phyloP scores from a whole-genome alignment of 53 echinoderm and acorn worm species.

The Mesocentrotus franciscanus region DNA sequence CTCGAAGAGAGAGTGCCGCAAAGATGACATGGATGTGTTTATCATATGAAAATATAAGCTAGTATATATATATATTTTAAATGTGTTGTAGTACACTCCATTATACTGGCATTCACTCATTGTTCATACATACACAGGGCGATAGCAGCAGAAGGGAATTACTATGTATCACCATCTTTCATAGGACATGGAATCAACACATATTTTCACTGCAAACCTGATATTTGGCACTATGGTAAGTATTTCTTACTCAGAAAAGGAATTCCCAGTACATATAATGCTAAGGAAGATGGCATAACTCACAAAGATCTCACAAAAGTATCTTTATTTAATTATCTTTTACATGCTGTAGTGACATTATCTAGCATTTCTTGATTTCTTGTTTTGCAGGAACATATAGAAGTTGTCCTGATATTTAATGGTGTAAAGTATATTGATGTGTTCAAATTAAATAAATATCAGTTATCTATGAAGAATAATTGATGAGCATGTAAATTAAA shows the following conservation, averaged over 20 bases:
- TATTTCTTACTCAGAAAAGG: background rate
- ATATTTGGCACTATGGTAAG: constrained; percentile 97
- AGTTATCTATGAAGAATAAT: too few species aligned
- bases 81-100: background rate
- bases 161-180: constrained; percentile 75
- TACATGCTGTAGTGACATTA: too few species aligned
- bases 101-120: background rate
- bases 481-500: too few species aligned
- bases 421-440: too few species aligned
- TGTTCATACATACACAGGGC: constrained; percentile 45
- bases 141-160: constrained; percentile 73
- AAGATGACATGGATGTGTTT: background rate
- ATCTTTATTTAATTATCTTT: too few species aligned
- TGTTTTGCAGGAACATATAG: background rate
- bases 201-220: constrained; percentile 93
- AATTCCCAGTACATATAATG: too few species aligned
- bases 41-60: background rate
- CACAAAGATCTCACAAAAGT: too few species aligned
- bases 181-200: constrained; percentile 95
- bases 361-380: background rate
- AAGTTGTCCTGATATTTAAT: background rate
- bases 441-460: background rate
- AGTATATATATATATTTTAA: background rate
- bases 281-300: too few species aligned
- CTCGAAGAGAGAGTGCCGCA: background rate